Conservation (phyloP, 2,113 vertebrate species). For the Nothoprocta perdicaria region DNA sequence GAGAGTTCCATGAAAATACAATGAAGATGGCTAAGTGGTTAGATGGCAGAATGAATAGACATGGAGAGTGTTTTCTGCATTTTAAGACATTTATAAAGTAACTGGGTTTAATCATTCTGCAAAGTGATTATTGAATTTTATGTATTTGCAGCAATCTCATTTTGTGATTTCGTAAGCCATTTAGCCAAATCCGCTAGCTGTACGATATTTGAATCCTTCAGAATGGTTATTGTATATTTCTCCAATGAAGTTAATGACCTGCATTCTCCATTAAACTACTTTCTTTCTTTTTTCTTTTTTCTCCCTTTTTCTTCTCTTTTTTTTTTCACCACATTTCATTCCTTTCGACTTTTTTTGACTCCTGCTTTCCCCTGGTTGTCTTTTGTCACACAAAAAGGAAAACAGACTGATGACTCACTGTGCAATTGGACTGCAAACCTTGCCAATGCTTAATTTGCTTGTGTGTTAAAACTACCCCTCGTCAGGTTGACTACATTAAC, state of each 20-base stretch:
- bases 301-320: background rate
- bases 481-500: background rate
- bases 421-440: background rate
- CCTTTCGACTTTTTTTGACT: background rate
- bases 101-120: background rate
- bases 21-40: background rate
- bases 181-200: background rate
- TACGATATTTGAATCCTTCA: background rate
- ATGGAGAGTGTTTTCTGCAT: background rate
- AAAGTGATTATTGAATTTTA: background rate
- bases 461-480: constrained; percentile 6
- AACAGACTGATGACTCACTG: background rate
- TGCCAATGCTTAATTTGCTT: background rate
- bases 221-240: background rate
- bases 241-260: background rate
- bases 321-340: background rate
- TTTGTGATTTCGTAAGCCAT: background rate
- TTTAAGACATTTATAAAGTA: background rate
- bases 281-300: background rate
- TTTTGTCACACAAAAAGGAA: background rate
- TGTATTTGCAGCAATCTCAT: background rate
- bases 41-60: background rate
- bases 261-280: background rate
- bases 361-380: background rate
- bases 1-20: background rate